Base-by-base conservation (phyloP, 2,797 vertebrate species). In the Serranus cabrilla region DNA sequence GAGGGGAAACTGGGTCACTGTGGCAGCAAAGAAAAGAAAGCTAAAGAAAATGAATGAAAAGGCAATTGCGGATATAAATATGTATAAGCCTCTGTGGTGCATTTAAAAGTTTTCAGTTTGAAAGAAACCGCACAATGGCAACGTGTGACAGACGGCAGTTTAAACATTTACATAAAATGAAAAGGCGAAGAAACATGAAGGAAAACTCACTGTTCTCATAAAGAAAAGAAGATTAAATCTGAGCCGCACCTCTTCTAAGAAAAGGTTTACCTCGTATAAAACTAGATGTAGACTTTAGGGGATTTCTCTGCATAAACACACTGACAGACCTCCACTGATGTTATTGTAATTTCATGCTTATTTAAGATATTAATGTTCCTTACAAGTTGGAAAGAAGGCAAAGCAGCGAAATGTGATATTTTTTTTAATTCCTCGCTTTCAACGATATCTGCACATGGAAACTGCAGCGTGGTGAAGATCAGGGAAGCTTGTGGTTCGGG, bases 1-100 rank as follows among this genome's bases (percentile, higher is more conserved):
- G 17, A 18, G 37, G 31, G 51, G 17, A 51, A 74, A 69, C 25
- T 55, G 75, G 69, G 67, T 73, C 70, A 56, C 0, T 23, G 49
- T 37, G 76, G 54, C 60, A 54, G 46, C 43, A 11, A 55, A 42
- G 56, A 80, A 42, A 7, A 45, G 5, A 45, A 25, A 69, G 37
- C 42, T 17, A 18, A 70, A 55, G 39, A 61, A 69, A 74, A 74
- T 74, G 25, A 80, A 70, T 47, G 34, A 75, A 80, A 82, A 78
- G 51, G 43, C 20, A 74, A 69, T 69, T 61, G 57, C 54, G 13
- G 13, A 10, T 64, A 69, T 87, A 70, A 74, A 87, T 81, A 81
- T 76, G 55, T 74, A 83, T 78, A 37, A 57, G 51, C 42, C 23
- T 59, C 43, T 43, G 74, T 68, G 69, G 73, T 52, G 69, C 64